These are phyloP conservation scores for Lasioglossum lativentre DNA, from an alignment of 2,888 invertebrate genomes.

Conservation along the genomic window DNA sequence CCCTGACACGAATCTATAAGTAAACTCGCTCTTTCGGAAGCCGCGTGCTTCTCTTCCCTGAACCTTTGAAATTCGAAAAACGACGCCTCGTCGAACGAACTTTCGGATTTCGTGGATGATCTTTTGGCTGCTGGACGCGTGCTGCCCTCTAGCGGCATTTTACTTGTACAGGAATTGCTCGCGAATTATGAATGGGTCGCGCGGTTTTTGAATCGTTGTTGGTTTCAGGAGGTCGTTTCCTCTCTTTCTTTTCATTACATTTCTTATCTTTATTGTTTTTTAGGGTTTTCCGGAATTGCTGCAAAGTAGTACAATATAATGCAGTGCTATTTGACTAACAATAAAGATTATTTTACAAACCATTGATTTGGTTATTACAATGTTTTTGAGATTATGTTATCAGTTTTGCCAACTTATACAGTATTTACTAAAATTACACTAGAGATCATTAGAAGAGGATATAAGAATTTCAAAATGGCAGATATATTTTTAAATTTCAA, in stretches of 20 bases:
- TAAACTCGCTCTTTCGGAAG: conserved; percentile 20
- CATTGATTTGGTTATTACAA: too few species aligned
- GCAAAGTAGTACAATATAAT: too few species aligned
- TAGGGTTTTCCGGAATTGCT: neutral
- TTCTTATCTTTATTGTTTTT: neutral
- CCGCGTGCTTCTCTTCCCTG: neutral
- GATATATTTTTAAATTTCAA: too few species aligned
- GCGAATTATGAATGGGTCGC: neutral
- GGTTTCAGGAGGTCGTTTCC: neutral
- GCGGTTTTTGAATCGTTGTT: neutral
- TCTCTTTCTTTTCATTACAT: neutral
- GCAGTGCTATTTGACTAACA: too few species aligned
- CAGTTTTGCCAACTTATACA: too few species aligned
- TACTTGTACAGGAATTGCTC: neutral
- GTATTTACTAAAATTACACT: too few species aligned
- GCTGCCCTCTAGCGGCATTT: conserved; percentile 43
- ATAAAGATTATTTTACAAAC: too few species aligned
- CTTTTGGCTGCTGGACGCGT: neutral
- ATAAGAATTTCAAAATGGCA: too few species aligned
- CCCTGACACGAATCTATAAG: conserved; percentile 29
- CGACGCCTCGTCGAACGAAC: neutral
- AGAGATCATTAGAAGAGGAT: too few species aligned
- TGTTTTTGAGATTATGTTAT: too few species aligned
- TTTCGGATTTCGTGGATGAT: neutral
- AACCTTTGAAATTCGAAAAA: neutral